A percentile compares a stretch with the other conserved stretches of the same genome.
Evolutionary conservation across 2,797 vertebrate species (phyloP).

Genomic region (Lacerta bilineata): DNA sequence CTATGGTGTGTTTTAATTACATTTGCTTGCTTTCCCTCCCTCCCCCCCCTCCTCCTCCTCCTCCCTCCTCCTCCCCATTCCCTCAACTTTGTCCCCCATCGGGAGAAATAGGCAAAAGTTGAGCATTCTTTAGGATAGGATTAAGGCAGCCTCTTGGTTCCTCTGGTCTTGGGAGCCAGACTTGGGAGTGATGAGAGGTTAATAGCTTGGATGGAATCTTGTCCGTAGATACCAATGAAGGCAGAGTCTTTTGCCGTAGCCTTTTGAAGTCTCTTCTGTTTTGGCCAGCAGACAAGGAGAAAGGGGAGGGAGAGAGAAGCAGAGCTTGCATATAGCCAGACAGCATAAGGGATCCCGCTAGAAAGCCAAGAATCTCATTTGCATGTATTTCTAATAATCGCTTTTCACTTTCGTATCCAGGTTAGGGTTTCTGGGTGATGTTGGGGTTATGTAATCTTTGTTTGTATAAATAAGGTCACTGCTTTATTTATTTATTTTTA

Average conservation of each 20-base stretch:
- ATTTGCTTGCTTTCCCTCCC: conserved; percentile 55
- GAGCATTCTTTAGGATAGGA: conserved; percentile 84
- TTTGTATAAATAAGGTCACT: neutral
- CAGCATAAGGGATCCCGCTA: conserved; percentile 71
- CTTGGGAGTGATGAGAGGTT: conserved; percentile 82
- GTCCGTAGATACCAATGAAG: conserved; percentile 82
- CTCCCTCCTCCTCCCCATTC: conserved; percentile 35
- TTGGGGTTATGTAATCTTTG: neutral
- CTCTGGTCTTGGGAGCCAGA: conserved; percentile 79
- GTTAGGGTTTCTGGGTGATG: conserved; percentile 14
- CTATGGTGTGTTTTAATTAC: conserved; percentile 52
- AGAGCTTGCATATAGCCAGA: conserved; percentile 70
- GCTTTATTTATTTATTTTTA: neutral
- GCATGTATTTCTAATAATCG: conserved; percentile 43
- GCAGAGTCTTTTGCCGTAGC: conserved; percentile 74
- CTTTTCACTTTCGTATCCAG: conserved; percentile 18
- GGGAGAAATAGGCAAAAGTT: conserved; percentile 81
- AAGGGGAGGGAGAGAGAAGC: conserved; percentile 50
- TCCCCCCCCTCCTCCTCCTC: conserved; percentile 33
- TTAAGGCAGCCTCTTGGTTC: conserved; percentile 82
- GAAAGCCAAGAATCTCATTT: conserved; percentile 65
- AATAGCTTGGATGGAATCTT: conserved; percentile 85
- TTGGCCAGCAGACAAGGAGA: conserved; percentile 81
- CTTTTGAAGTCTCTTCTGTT: conserved; percentile 83
- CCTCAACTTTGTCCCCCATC: conserved; percentile 76